Evolutionary conservation across 2,888 invertebrate genomes (phyloP).

Genomic region (Hydrotaea diabolus): DNA sequence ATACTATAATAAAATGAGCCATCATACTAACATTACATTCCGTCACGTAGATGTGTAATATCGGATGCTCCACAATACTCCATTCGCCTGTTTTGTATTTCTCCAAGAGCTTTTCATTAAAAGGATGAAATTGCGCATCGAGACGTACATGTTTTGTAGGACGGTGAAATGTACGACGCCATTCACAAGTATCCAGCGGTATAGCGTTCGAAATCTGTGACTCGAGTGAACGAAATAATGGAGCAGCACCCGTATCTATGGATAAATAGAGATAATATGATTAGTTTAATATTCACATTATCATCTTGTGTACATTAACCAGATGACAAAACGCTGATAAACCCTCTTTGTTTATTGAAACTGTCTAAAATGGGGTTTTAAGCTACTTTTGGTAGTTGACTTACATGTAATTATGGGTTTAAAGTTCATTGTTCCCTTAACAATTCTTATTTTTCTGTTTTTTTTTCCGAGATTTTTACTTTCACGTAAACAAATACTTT

Average conservation of each 20-base stretch:
- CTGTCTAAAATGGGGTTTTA: too few relatives aligned
- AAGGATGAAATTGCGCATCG: conserved; percentile 90
- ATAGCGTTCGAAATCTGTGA: conserved; percentile 89
- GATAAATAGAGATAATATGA: neutral
- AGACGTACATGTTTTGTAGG: conserved; percentile 92
- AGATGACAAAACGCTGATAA: too few relatives aligned
- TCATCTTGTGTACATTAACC: too few relatives aligned
- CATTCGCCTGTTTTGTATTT: conserved; percentile 87
- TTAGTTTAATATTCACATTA: neutral
- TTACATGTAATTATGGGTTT: conserved; percentile 79
- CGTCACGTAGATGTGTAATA: conserved; percentile 97
- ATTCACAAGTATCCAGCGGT: conserved; percentile 94
- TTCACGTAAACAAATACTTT: conserved; percentile 64
- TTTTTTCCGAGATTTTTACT: conserved; percentile 2
- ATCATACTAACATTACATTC: conserved; percentile 89
- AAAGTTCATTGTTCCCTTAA: conserved; percentile 73
- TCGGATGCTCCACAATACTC: conserved; percentile 92
- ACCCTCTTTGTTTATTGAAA: too few relatives aligned
- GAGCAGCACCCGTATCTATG: conserved; percentile 92
- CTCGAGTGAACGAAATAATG: conserved; percentile 91
- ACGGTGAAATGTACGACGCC: conserved; percentile 94
- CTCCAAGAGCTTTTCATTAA: conserved; percentile 86
- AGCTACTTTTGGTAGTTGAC: conserved; percentile 59
- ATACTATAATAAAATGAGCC: neutral
- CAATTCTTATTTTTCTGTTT: conserved; percentile 36